A percentile compares a stretch with the other conserved stretches of the same genome.
phyloP scores from a whole-genome alignment of 1,140 invertebrate genomes.

The Lepidurus packardi region DNA sequence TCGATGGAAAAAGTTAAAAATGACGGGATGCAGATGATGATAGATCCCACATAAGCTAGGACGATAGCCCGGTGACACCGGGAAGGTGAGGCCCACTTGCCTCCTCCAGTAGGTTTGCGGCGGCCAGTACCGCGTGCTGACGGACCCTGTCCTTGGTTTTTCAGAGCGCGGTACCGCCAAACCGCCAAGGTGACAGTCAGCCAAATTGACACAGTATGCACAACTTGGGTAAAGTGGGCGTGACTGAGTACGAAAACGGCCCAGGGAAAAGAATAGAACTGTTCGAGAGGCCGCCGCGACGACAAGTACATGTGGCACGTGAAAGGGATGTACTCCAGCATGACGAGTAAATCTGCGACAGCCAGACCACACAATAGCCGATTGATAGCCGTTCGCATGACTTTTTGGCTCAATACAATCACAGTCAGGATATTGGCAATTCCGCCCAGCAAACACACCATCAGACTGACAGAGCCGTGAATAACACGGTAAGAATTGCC shows the following conservation, averaged over 20 bases:
- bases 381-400: conserved; percentile 79
- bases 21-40: conserved; percentile 76
- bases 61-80: conserved; percentile 56
- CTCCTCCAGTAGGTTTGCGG: conserved; percentile 47
- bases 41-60: conserved; percentile 71
- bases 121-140: conserved; percentile 44
- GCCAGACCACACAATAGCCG: conserved; percentile 83
- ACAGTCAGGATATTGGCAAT: conserved; percentile 91
- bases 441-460: conserved; percentile 85
- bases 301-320: conserved; percentile 71
- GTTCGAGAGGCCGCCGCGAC: conserved; percentile 41
- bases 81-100: neutral
- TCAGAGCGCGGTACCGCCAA: conserved; percentile 85
- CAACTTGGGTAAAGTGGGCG: conserved; percentile 68
- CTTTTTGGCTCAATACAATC: conserved; percentile 74
- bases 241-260: conserved; percentile 75
- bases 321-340: conserved; percentile 89
- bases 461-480: conserved; percentile 66
- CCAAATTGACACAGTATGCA: conserved; percentile 89
- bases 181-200: conserved; percentile 83
- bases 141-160: conserved; percentile 27
- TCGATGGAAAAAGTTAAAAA: conserved; percentile 64
- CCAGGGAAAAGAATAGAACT: conserved; percentile 66
- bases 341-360: conserved; percentile 82
- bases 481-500: conserved; percentile 41